phyloP scores from a whole-genome alignment of 2,113 vertebrate genomes.

The Xiphophorus hellerii region DNA sequence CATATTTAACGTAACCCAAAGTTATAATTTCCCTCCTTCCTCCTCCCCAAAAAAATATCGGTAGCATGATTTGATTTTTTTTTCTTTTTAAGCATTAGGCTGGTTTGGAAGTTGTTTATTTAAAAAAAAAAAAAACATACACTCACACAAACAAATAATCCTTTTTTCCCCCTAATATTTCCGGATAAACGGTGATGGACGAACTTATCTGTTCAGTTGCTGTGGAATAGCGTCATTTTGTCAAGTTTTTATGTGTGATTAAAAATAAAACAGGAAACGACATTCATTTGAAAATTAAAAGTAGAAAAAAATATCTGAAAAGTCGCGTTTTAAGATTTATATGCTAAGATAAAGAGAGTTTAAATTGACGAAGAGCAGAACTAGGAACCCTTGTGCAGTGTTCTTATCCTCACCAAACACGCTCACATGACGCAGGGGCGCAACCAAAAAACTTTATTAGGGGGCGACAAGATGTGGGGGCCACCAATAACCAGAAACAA shows the following conservation, averaged over 20 bases:
- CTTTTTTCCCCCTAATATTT: neutral
- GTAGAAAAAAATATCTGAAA: neutral
- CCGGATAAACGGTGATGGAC: neutral
- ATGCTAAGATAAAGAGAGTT: neutral
- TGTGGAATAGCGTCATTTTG: conserved; percentile 5
- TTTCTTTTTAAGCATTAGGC: too few relatives aligned
- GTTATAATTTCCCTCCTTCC: neutral
- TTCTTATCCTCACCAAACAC: neutral
- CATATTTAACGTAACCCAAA: neutral
- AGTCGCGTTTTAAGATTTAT: neutral
- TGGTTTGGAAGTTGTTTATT: too few relatives aligned
- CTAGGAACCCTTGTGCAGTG: neutral
- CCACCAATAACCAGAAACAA: neutral
- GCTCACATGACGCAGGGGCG: neutral
- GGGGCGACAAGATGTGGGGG: too few relatives aligned
- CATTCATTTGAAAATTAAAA: conserved; percentile 69
- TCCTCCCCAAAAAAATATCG: too few relatives aligned
- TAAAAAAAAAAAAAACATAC: too few relatives aligned
- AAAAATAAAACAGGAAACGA: conserved; percentile 42
- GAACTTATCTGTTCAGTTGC: neutral
- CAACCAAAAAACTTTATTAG: neutral
- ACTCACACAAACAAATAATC: too few relatives aligned
- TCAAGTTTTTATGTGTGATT: conserved; percentile 11
- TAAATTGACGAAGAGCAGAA: neutral
- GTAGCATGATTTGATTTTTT: too few relatives aligned